phyloP scores from a whole-genome alignment of 2,113 vertebrate species.

The Noctilio leporinus region DNA sequence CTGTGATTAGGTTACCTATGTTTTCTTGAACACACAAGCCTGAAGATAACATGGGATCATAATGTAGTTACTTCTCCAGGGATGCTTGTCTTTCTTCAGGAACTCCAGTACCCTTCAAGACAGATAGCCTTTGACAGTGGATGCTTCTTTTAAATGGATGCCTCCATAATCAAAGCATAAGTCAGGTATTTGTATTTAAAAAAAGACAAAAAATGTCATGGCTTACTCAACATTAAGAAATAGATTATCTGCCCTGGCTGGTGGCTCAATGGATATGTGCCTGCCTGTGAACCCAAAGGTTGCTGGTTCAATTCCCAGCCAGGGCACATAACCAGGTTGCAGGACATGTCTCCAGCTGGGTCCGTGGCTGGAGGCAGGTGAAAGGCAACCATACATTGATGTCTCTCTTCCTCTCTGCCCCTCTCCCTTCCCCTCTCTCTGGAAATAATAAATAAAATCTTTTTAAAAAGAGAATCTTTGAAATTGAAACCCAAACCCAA shows the following conservation, averaged over 20 bases:
- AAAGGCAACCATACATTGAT: too few species aligned
- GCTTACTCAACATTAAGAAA: neutral
- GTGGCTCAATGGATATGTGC: too few species aligned
- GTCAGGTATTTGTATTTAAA: neutral
- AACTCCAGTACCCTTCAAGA: neutral
- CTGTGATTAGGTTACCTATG: neutral
- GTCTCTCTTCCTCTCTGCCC: too few species aligned
- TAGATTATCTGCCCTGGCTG: neutral
- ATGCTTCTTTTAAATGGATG: neutral
- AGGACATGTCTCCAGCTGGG: too few species aligned
- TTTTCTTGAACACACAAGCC: neutral
- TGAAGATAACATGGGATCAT: neutral
- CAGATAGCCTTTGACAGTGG: neutral
- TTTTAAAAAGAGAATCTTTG: neutral
- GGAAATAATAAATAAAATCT: too few species aligned
- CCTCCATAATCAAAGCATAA: neutral
- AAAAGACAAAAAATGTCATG: neutral
- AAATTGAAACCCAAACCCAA: neutral
- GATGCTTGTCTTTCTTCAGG: neutral
- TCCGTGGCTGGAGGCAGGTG: too few species aligned
- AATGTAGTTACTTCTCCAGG: neutral
- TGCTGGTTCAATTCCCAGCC: too few species aligned
- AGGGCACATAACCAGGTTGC: too few species aligned
- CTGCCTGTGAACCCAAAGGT: too few species aligned
- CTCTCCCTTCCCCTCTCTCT: too few species aligned